Conservation (phyloP, 1,140 invertebrate genomes). For the Papilio polytes region DNA sequence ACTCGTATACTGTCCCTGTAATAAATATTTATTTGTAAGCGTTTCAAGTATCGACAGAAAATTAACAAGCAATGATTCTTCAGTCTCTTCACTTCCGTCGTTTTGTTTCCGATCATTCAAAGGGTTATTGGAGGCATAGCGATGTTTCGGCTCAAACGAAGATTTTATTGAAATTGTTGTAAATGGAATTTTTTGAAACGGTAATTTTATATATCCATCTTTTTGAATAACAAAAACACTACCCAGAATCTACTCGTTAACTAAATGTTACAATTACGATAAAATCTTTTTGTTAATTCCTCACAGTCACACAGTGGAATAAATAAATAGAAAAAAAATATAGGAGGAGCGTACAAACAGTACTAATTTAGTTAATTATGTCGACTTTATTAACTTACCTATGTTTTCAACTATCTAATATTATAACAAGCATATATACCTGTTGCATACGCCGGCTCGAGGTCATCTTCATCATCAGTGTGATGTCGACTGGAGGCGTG, state of each 20-base stretch:
- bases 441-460: slow-evolving; percentile 82
- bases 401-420: background rate
- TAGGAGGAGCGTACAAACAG: too few relatives aligned
- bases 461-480: slow-evolving; percentile 80
- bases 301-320: too few relatives aligned
- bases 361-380: too few relatives aligned
- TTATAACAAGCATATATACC: slow-evolving; percentile 57
- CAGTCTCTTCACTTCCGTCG: background rate
- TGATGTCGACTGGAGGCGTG: slow-evolving; percentile 76
- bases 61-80: slow-evolving; percentile 29
- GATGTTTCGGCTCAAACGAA: background rate
- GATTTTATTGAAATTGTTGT: background rate
- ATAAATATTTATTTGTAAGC: background rate
- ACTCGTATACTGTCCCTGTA: background rate
- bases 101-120: slow-evolving; percentile 15
- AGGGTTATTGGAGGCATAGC: background rate
- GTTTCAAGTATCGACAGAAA: background rate
- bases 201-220: too few relatives aligned
- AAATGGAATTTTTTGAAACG: background rate
- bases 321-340: too few relatives aligned
- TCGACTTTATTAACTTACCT: too few relatives aligned
- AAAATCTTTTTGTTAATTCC: too few relatives aligned
- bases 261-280: too few relatives aligned
- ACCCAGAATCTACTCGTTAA: too few relatives aligned
- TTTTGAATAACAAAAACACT: too few relatives aligned